Evolutionary conservation across 2,797 vertebrate species (phyloP).

Genomic region (Odontamblyopus rebecca): DNA sequence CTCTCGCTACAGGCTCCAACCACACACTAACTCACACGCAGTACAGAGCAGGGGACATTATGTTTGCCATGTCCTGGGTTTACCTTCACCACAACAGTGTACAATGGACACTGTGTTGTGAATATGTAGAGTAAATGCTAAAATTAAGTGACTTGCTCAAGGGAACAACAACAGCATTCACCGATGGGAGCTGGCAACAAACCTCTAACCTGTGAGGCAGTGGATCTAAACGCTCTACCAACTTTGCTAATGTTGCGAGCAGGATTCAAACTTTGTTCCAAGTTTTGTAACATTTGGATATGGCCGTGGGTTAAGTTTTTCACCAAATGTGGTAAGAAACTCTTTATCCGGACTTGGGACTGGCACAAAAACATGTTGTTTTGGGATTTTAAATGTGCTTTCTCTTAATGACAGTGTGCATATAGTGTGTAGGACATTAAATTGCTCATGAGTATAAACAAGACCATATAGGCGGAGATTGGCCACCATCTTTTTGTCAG

Average conservation of each 20-base stretch:
- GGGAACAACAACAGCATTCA: background rate
- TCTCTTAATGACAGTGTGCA: no score
- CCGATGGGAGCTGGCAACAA: no score
- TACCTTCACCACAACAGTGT: background rate
- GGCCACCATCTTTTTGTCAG: no score
- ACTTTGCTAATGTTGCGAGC: no score
- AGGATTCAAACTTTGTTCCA: background rate
- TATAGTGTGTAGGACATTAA: no score
- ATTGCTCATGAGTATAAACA: no score
- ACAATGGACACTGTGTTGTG: slow-evolving; percentile 24
- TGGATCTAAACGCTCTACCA: no score
- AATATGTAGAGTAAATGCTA: slow-evolving; percentile 3
- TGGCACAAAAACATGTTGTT: background rate
- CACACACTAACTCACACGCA: slow-evolving; percentile 29
- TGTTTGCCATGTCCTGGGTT: slow-evolving; percentile 10
- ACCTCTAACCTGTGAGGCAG: no score
- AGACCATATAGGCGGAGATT: no score
- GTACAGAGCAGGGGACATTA: background rate
- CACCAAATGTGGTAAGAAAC: background rate
- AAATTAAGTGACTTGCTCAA: background rate
- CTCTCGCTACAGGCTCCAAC: slow-evolving; percentile 43
- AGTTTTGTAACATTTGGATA: no score
- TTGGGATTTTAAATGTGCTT: background rate
- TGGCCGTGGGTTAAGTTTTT: background rate
- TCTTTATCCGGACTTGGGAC: background rate